phyloP scores from a whole-genome alignment of 2,888 invertebrate genomes.

The Marronus borbonicus region DNA sequence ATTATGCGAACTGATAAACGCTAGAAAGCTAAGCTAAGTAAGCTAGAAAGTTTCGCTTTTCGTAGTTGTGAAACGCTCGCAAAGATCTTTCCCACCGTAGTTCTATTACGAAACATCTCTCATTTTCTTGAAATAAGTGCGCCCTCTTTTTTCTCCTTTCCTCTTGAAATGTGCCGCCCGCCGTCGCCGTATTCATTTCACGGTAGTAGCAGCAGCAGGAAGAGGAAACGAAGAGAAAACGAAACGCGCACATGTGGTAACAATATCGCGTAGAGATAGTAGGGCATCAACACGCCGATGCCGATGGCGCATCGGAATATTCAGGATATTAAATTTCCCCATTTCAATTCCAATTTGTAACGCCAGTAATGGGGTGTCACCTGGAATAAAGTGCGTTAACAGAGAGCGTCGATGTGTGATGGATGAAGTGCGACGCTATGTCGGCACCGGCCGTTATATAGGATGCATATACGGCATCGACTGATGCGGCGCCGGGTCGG shows the following conservation, averaged over 20 bases:
- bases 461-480: conserved; percentile 41
- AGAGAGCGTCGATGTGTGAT: conserved; percentile 43
- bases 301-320: conserved; percentile 42
- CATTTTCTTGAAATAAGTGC: not conserved
- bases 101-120: not conserved
- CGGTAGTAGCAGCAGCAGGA: not conserved
- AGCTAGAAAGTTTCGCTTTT: not conserved
- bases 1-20: no score
- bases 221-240: conserved; percentile 5
- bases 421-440: conserved; percentile 46
- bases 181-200: not conserved
- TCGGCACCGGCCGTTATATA: not conserved
- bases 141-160: not conserved
- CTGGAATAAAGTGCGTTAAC: conserved; percentile 52
- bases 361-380: conserved; percentile 52
- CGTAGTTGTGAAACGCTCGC: not conserved
- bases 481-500: conserved; percentile 43
- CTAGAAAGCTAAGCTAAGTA: no score
- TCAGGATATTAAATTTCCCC: conserved; percentile 56
- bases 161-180: not conserved
- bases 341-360: conserved; percentile 54
- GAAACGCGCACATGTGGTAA: conserved; percentile 34
- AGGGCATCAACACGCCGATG: not conserved
- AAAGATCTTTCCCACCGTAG: not conserved
- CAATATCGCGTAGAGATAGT: conserved; percentile 49